These are phyloP conservation scores for Apodemia duryi DNA, from an alignment of 2,888 invertebrate species.

Conservation along the genomic window DNA sequence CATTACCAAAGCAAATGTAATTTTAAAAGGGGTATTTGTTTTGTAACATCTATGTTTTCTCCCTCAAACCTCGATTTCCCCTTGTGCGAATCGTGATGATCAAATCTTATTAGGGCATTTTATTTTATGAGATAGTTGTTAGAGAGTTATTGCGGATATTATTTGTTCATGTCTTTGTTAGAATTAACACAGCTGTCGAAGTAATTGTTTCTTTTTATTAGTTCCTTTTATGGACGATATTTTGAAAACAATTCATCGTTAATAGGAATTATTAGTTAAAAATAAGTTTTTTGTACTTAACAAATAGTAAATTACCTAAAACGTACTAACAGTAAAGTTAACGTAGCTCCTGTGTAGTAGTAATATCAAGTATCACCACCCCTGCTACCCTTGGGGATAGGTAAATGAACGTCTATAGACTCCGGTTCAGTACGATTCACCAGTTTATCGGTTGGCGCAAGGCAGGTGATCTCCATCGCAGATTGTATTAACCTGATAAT, in stretches of 20 bases:
- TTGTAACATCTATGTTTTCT: background rate
- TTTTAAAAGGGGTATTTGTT: background rate
- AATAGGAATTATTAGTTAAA: background rate
- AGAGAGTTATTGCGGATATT: slow-evolving; percentile 42
- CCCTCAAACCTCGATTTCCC: background rate
- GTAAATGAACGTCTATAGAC: no score
- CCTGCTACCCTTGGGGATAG: no score
- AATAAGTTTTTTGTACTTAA: background rate
- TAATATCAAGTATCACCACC: no score
- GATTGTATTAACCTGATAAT: no score
- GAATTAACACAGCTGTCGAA: slow-evolving; percentile 31
- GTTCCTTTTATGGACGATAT: background rate
- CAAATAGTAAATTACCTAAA: no score
- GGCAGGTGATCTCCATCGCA: no score
- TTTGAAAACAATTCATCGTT: no score
- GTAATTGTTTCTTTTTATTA: slow-evolving; percentile 1
- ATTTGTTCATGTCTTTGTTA: slow-evolving; percentile 39
- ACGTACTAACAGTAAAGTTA: no score
- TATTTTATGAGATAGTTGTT: slow-evolving; percentile 26
- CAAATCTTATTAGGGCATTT: slow-evolving; percentile 10
- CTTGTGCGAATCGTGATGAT: background rate
- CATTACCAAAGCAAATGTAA: no score
- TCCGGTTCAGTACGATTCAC: no score
- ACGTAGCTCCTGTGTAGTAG: no score
- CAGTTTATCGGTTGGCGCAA: no score